These are phyloP conservation scores for Halesus radiatus DNA, from an alignment of 1,140 invertebrate genomes.

Conservation along the genomic window DNA sequence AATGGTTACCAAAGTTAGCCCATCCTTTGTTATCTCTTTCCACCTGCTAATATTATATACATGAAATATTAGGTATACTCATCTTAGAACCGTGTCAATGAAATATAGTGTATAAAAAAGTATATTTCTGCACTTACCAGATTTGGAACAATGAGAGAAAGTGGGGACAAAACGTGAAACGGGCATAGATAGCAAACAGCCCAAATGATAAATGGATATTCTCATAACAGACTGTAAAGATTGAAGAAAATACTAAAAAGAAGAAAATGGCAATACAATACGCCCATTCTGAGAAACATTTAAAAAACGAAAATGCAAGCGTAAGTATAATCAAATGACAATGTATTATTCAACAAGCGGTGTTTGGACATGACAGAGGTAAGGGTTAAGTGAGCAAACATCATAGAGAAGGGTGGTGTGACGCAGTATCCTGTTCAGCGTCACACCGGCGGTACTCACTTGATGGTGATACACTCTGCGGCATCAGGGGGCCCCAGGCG, in stretches of 20 bases:
- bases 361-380: constrained; percentile 36
- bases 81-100: no score
- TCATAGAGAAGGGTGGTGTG: background rate
- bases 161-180: background rate
- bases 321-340: constrained; percentile 40
- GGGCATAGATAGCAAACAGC: constrained; percentile 34
- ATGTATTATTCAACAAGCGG: constrained; percentile 43
- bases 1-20: no score
- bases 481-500: constrained; percentile 88
- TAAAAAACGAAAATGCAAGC: constrained; percentile 44
- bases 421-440: constrained; percentile 21
- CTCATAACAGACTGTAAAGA: constrained; percentile 11
- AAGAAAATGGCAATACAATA: constrained; percentile 39
- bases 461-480: constrained; percentile 70
- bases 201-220: constrained; percentile 35
- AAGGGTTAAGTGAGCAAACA: constrained; percentile 35
- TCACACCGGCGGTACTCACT: constrained; percentile 63
- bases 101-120: background rate
- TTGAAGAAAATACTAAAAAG: constrained; percentile 28
- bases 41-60: no score
- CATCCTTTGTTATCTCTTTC: no score
- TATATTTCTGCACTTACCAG: background rate
- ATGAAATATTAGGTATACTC: no score
- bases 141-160: no score
- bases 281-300: constrained; percentile 37